Evolutionary conservation across 2,113 vertebrate species (phyloP).

Genomic region (Podiceps cristatus): DNA sequence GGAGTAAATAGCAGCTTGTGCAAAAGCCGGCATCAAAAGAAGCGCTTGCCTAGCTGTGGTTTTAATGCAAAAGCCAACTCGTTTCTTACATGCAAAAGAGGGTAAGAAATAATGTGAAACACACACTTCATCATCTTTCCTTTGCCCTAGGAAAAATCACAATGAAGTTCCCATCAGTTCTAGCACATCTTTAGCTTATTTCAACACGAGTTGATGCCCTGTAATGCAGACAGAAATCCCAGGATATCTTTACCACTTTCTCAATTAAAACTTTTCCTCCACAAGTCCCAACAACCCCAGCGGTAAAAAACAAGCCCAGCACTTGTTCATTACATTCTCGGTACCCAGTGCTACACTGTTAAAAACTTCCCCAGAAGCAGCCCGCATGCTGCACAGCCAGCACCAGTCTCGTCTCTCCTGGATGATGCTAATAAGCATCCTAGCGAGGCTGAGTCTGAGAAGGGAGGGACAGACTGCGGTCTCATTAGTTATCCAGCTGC

Average conservation of each 20-base stretch:
- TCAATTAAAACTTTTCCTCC: background rate
- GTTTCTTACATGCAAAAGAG: background rate
- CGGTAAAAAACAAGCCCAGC: background rate
- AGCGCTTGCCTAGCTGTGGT: background rate
- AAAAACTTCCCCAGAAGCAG: background rate
- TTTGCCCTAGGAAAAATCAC: constrained; percentile 1
- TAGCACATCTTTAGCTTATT: background rate
- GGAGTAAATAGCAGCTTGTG: background rate
- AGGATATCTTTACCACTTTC: background rate
- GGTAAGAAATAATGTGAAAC: background rate
- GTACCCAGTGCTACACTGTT: background rate
- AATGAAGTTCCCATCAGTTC: background rate
- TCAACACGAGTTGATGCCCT: background rate
- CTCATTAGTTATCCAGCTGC: background rate
- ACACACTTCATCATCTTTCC: background rate
- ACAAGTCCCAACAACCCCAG: background rate
- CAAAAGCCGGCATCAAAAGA: background rate
- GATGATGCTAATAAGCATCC: background rate
- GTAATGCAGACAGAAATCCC: background rate
- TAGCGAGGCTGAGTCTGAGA: background rate
- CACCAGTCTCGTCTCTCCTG: background rate
- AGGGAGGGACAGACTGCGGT: background rate
- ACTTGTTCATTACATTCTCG: background rate
- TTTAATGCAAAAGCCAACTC: background rate
- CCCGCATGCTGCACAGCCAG: background rate